Evolutionary conservation across 2,888 invertebrate species (phyloP).

Genomic region (Sthenelais limicola): DNA sequence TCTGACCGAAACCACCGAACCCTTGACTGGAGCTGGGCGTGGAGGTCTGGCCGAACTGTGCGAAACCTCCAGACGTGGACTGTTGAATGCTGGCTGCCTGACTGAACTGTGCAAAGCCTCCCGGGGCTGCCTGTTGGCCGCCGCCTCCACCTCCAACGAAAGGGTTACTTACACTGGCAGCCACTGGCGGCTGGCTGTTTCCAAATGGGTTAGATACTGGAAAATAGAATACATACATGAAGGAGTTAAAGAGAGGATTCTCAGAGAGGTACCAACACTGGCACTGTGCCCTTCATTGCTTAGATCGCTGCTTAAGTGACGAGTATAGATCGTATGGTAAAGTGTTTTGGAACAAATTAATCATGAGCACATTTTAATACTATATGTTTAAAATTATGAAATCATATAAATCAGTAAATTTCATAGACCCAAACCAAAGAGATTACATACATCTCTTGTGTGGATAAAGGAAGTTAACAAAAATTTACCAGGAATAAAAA

Average conservation of each 20-base stretch:
- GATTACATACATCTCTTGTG: too few relatives aligned
- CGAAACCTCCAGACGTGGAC: conserved; percentile 14
- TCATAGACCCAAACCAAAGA: too few relatives aligned
- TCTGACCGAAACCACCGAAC: conserved; percentile 17
- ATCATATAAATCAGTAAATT: too few relatives aligned
- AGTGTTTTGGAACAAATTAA: too few relatives aligned
- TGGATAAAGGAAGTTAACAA: too few relatives aligned
- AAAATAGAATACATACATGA: neutral
- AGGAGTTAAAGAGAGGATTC: neutral
- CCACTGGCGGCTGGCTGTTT: neutral
- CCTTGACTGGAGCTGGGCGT: conserved; percentile 20
- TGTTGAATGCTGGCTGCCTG: conserved; percentile 21
- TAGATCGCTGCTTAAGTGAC: too few relatives aligned
- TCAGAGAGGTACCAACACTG: too few relatives aligned
- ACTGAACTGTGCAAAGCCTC: conserved; percentile 36
- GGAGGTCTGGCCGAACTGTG: conserved; percentile 24
- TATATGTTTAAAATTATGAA: too few relatives aligned
- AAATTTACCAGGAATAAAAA: too few relatives aligned
- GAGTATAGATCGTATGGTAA: too few relatives aligned
- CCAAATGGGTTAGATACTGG: conserved; percentile 35
- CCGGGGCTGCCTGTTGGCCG: conserved; percentile 12
- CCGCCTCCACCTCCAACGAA: conserved; percentile 14
- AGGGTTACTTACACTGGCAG: conserved; percentile 25
- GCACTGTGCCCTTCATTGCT: too few relatives aligned
- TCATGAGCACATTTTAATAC: too few relatives aligned